Evolutionary conservation across 2,113 vertebrate species (phyloP).

Genomic region (Eretmochelys imbricata): DNA sequence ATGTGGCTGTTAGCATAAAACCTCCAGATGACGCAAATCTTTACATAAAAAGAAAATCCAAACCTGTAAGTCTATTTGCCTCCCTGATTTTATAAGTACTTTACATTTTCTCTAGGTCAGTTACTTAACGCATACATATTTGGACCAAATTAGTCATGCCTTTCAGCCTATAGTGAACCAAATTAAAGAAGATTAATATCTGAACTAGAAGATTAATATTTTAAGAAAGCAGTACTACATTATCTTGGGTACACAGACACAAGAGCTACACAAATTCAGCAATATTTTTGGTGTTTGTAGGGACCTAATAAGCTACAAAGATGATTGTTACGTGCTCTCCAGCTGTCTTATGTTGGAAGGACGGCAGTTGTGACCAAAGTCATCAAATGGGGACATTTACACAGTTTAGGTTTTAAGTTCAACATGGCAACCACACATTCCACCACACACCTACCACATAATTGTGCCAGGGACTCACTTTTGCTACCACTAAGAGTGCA

Average conservation of each 20-base stretch:
- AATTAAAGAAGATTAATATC: not conserved
- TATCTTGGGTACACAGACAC: not conserved
- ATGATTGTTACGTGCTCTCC: not conserved
- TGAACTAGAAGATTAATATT: not conserved
- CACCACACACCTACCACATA: not conserved
- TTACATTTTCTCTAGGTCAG: not conserved
- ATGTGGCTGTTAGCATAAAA: not conserved
- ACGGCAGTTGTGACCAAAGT: not conserved
- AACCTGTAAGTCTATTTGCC: not conserved
- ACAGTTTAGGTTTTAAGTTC: not conserved
- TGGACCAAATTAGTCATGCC: not conserved
- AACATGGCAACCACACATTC: not conserved
- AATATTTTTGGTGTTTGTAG: not conserved
- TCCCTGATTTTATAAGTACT: not conserved
- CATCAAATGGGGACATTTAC: not conserved
- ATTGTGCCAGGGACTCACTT: not conserved
- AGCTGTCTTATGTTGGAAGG: not conserved
- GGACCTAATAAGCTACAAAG: not conserved
- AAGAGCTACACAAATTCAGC: not conserved
- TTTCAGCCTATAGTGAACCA: not conserved
- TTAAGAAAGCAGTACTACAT: not conserved
- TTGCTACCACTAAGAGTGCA: not conserved
- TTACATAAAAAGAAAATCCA: not conserved
- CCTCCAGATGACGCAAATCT: not conserved
- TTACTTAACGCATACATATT: not conserved